phyloP scores from a whole-genome alignment of 2,797 vertebrate species.

The Craterocephalus amniculus region DNA sequence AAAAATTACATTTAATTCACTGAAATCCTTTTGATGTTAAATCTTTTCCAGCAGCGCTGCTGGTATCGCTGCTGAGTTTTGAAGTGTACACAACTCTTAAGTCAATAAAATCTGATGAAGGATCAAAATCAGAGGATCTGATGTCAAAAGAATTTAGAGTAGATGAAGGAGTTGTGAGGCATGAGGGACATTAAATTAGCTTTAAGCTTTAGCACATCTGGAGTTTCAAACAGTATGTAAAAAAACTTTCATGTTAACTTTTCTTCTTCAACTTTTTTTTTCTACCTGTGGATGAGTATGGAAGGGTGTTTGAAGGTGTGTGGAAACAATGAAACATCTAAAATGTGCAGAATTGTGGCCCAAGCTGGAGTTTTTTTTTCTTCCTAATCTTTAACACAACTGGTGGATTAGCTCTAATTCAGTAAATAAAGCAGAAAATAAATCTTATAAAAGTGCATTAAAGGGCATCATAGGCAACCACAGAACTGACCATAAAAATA shows the following conservation, averaged over 20 bases:
- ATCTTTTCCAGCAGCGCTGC: neutral
- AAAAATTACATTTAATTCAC: neutral
- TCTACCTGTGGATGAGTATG: neutral
- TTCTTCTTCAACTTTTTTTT: neutral
- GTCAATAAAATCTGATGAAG: neutral
- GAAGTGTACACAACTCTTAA: neutral
- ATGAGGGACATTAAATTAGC: neutral
- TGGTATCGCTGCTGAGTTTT: neutral
- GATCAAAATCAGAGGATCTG: conserved; percentile 9
- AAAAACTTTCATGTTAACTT: conserved; percentile 6
- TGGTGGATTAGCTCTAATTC: neutral
- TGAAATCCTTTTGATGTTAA: neutral
- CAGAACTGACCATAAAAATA: too few relatives aligned
- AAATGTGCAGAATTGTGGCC: too few relatives aligned
- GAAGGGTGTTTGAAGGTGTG: neutral
- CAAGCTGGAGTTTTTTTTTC: too few relatives aligned
- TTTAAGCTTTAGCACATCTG: neutral
- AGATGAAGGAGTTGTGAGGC: neutral
- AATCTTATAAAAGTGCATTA: too few relatives aligned
- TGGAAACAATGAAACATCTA: neutral
- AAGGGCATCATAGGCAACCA: too few relatives aligned
- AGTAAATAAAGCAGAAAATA: neutral
- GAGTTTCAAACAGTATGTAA: conserved; percentile 22
- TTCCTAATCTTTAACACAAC: neutral
- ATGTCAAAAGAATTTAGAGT: neutral